phyloP scores from a whole-genome alignment of 2,888 invertebrate genomes.

The Cremastinae sp. region DNA sequence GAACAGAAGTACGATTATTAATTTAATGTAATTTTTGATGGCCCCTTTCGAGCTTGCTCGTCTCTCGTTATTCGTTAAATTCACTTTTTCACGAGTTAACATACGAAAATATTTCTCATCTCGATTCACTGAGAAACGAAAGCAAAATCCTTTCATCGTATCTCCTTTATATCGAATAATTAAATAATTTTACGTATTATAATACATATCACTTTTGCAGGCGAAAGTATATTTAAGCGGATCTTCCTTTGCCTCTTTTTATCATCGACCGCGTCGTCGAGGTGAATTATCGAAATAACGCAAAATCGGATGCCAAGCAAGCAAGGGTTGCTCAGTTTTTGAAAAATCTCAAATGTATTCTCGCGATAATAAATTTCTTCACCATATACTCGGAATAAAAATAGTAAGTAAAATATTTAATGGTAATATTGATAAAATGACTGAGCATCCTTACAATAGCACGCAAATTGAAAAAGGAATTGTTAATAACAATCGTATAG shows the following conservation, averaged over 20 bases:
- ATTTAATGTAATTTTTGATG: conserved; percentile 53
- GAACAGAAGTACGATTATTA: conserved; percentile 30
- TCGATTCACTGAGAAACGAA: neutral
- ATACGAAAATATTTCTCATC: neutral
- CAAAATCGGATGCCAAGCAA: no score
- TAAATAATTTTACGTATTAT: conserved; percentile 48
- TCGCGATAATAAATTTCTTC: no score
- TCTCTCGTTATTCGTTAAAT: conserved; percentile 49
- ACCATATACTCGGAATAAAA: neutral
- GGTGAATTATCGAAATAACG: no score
- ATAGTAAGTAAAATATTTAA: neutral
- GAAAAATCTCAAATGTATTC: neutral
- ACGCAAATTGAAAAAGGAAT: neutral
- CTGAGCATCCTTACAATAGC: conserved; percentile 4
- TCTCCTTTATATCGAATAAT: conserved; percentile 27
- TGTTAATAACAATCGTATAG: neutral
- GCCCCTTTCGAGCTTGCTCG: conserved; percentile 49
- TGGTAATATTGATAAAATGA: neutral
- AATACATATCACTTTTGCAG: conserved; percentile 65
- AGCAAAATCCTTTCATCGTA: conserved; percentile 11
- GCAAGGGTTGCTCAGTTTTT: neutral
- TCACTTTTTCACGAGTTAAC: conserved; percentile 33
- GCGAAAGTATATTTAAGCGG: conserved; percentile 61
- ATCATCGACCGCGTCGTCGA: neutral
- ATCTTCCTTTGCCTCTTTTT: conserved; percentile 8